A percentile compares a stretch with the other conserved stretches of the same genome.
phyloP scores from a whole-genome alignment of 2,888 invertebrate species.

The Blastobasis lacticolella region DNA sequence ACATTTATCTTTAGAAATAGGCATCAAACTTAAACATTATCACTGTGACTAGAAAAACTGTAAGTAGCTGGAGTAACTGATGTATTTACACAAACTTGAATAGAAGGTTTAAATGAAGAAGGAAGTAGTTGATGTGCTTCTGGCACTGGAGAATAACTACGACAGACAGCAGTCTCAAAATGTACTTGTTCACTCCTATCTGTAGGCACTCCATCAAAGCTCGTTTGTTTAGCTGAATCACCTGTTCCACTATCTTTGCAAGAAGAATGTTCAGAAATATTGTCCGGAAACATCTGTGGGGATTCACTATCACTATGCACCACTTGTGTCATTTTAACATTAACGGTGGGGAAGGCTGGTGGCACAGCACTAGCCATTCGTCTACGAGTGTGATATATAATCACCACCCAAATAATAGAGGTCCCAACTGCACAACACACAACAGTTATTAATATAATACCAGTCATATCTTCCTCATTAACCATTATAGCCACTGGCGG shows the following conservation, averaged over 20 bases:
- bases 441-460: constrained; percentile 91
- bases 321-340: constrained; percentile 66
- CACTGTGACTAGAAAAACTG: constrained; percentile 72
- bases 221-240: constrained; percentile 84
- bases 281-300: constrained; percentile 74
- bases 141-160: constrained; percentile 64
- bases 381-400: constrained; percentile 89
- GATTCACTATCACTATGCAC: constrained; percentile 69
- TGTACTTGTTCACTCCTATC: constrained; percentile 64
- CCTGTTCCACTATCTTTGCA: constrained; percentile 89
- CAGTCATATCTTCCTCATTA: constrained; percentile 84
- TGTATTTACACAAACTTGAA: constrained; percentile 70
- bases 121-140: constrained; percentile 69
- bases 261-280: constrained; percentile 82
- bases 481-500: constrained; percentile 74
- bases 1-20: constrained; percentile 29
- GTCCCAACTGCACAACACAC: constrained; percentile 94
- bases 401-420: constrained; percentile 92
- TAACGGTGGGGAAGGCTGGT: constrained; percentile 53
- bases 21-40: constrained; percentile 56
- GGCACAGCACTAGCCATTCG: constrained; percentile 71
- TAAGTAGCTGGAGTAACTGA: constrained; percentile 71
- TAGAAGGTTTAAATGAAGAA: constrained; percentile 68
- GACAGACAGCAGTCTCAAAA: constrained; percentile 58
- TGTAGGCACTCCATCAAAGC: constrained; percentile 72